Conservation (phyloP, 1,140 invertebrate species). For the Drosophila aff. region DNA sequence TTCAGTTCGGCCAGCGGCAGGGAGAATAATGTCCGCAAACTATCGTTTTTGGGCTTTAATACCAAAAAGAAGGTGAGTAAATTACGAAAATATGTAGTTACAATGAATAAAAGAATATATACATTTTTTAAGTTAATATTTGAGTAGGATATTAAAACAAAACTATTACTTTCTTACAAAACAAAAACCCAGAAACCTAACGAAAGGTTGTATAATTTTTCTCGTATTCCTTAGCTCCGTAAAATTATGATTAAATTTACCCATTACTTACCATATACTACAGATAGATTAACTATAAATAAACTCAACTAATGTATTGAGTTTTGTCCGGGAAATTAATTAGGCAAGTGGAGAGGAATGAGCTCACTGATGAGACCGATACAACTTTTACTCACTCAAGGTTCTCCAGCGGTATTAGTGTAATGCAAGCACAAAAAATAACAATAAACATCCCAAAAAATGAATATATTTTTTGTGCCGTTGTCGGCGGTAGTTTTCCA, state of each 20-base stretch:
- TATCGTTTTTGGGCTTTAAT: conserved; percentile 80
- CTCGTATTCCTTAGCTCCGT: background rate
- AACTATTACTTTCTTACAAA: background rate
- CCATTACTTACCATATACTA: background rate
- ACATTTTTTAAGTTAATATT: too few species aligned
- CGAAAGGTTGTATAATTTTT: background rate
- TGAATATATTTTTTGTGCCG: conserved; percentile 9
- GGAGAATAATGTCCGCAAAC: conserved; percentile 81
- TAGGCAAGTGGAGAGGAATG: conserved; percentile 36
- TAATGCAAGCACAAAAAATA: background rate
- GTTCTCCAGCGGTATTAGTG: conserved; percentile 7
- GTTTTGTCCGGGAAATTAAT: conserved; percentile 32
- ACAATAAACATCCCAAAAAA: background rate
- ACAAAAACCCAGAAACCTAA: background rate
- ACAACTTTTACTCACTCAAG: conserved; percentile 30
- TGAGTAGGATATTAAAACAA: too few species aligned
- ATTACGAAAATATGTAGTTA: too few species aligned
- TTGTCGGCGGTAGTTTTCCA: conserved; percentile 35
- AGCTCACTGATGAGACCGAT: conserved; percentile 35
- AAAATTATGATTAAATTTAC: background rate
- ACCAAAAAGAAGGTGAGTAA: conserved; percentile 82
- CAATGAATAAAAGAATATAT: too few species aligned
- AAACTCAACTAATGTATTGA: conserved; percentile 26
- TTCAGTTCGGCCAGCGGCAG: conserved; percentile 76
- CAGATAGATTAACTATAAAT: conserved; percentile 39